phyloP scores from a whole-genome alignment of 1,140 invertebrate genomes.

The Thereuonema tuberculata region DNA sequence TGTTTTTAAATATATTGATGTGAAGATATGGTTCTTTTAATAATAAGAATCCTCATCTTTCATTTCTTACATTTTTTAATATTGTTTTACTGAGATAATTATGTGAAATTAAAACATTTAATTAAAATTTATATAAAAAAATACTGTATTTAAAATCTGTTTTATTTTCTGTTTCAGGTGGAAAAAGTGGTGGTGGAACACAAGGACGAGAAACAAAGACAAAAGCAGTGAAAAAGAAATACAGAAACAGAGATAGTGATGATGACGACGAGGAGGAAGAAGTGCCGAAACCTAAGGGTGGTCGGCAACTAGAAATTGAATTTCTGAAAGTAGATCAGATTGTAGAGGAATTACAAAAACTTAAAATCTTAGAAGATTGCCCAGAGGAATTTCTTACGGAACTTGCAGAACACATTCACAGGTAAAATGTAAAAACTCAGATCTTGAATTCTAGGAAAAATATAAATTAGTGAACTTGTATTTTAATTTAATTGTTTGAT shows the following conservation, averaged over 20 bases:
- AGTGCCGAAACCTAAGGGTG: slow-evolving; percentile 22
- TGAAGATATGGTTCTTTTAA: no score
- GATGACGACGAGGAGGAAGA: slow-evolving; percentile 40
- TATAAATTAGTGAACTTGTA: no score
- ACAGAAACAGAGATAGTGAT: slow-evolving; percentile 41
- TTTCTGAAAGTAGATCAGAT: slow-evolving; percentile 55
- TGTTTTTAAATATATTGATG: no score
- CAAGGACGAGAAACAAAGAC: slow-evolving; percentile 93
- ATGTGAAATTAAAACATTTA: no score
- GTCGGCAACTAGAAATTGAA: slow-evolving; percentile 37
- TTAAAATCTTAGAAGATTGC: slow-evolving; percentile 36
- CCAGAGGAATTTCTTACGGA: slow-evolving; percentile 35
- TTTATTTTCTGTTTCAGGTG: no score
- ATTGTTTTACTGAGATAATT: no score
- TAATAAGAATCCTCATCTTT: no score
- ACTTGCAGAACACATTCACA: slow-evolving; percentile 30
- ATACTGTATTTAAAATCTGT: no score
- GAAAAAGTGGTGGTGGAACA: slow-evolving; percentile 74
- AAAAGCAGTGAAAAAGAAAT: slow-evolving; percentile 69
- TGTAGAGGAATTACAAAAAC: slow-evolving; percentile 43
- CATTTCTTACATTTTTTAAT: no score
- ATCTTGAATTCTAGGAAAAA: no score
- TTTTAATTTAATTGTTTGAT: no score
- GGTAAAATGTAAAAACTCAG: no score
- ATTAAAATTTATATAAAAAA: slow-evolving; percentile 2